phyloP scores from a whole-genome alignment of 2,113 vertebrate genomes.

The Dromiciops gliroides region DNA sequence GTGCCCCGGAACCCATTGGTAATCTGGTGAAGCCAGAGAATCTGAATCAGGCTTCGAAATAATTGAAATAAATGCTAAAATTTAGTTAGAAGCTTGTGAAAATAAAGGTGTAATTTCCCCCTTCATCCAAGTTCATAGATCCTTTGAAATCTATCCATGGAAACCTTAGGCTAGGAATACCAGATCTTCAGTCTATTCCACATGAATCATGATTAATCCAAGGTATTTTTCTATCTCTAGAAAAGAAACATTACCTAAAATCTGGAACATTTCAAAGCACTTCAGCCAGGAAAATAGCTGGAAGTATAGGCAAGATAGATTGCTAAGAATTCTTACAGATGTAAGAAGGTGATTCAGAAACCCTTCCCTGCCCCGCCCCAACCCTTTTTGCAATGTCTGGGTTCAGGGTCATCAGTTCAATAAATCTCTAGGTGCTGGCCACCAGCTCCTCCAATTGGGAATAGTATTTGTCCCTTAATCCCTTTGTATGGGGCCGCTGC shows the following conservation, averaged over 20 bases:
- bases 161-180: background rate
- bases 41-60: background rate
- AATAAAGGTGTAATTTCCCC: background rate
- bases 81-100: background rate
- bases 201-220: background rate
- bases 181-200: background rate
- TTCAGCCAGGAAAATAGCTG: slow-evolving; percentile 14
- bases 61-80: background rate
- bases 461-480: background rate
- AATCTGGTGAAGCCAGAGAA: background rate
- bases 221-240: background rate
- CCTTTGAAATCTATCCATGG: background rate
- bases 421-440: slow-evolving; percentile 42
- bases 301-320: slow-evolving; percentile 8
- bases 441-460: slow-evolving; percentile 26
- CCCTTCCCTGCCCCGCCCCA: background rate
- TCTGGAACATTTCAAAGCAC: slow-evolving; percentile 20
- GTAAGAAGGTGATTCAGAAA: slow-evolving; percentile 45
- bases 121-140: background rate
- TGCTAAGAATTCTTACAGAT: background rate
- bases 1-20: background rate
- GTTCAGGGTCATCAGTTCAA: slow-evolving; percentile 6
- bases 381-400: slow-evolving; percentile 31
- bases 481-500: slow-evolving; percentile 28
- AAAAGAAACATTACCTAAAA: background rate